Conservation (phyloP, 2,113 vertebrate genomes). For the Oreochromis aureus region DNA sequence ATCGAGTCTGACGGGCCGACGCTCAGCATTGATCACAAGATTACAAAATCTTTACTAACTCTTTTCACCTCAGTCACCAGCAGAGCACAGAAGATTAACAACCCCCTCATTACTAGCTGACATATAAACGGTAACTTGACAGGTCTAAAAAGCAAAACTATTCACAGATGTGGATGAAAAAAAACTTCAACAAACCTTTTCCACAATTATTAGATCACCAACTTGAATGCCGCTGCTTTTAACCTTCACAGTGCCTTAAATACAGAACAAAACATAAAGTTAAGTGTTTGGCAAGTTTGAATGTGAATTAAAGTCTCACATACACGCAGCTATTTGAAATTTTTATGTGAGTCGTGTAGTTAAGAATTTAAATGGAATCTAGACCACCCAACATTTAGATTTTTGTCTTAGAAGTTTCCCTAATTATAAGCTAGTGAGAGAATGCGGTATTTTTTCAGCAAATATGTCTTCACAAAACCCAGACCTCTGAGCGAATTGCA, state of each 20-base stretch:
- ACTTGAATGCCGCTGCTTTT: conserved; percentile 96
- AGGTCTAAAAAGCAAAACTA: conserved; percentile 36
- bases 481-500: background rate
- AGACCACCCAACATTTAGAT: background rate
- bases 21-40: conserved; percentile 60
- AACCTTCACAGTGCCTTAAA: conserved; percentile 90
- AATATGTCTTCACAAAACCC: background rate
- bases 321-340: background rate
- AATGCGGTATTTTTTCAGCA: background rate
- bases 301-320: background rate
- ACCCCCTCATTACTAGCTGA: conserved; percentile 31
- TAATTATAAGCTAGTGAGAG: background rate
- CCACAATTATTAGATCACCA: conserved; percentile 95
- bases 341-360: rapidly evolving
- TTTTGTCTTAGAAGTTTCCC: background rate
- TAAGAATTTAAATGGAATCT: background rate
- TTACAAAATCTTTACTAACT: conserved; percentile 69
- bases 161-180: conserved; percentile 44
- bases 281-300: background rate
- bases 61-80: conserved; percentile 45
- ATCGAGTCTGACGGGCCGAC: conserved; percentile 40
- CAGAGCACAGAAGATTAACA: conserved; percentile 40
- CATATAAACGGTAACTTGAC: conserved; percentile 33
- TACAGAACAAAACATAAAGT: background rate
- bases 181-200: conserved; percentile 82